Conservation (phyloP, 2,797 vertebrate genomes). For the Ctenosaura bakeri region DNA sequence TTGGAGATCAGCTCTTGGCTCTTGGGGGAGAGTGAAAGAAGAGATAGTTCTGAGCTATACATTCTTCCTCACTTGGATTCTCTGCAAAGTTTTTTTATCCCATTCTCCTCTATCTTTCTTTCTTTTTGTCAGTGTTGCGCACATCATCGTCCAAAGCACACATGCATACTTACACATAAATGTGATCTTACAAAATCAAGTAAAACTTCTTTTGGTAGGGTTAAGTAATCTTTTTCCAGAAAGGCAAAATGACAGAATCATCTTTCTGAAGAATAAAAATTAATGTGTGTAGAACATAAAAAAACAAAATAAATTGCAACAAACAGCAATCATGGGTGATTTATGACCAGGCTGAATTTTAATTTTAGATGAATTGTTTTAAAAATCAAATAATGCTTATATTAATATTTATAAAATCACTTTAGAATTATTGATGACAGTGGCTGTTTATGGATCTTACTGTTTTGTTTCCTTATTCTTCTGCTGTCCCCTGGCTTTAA, state of each 20-base stretch:
- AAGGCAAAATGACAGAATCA: slow-evolving; percentile 44
- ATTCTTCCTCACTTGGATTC: slow-evolving; percentile 66
- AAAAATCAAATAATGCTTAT: slow-evolving; percentile 77
- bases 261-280: neutral
- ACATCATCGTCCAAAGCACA: slow-evolving; percentile 55
- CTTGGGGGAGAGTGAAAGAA: fast-evolving
- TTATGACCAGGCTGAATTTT: slow-evolving; percentile 76
- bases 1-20: neutral
- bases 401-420: slow-evolving; percentile 79
- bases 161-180: slow-evolving; percentile 62
- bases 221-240: neutral
- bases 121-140: slow-evolving; percentile 63
- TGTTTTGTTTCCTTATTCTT: neutral
- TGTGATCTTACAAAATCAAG: slow-evolving; percentile 39
- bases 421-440: slow-evolving; percentile 65
- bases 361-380: slow-evolving; percentile 80
- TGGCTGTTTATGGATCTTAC: slow-evolving; percentile 15
- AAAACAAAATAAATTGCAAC: slow-evolving; percentile 57
- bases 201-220: neutral
- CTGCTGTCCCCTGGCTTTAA: neutral
- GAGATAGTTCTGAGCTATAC: slow-evolving; percentile 49
- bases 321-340: slow-evolving; percentile 73
- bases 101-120: slow-evolving; percentile 47
- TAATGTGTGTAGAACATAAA: slow-evolving; percentile 41
- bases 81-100: slow-evolving; percentile 52